These are phyloP conservation scores for Drosophila paulistorum DNA, from an alignment of 1,140 invertebrate genomes.

Conservation along the genomic window DNA sequence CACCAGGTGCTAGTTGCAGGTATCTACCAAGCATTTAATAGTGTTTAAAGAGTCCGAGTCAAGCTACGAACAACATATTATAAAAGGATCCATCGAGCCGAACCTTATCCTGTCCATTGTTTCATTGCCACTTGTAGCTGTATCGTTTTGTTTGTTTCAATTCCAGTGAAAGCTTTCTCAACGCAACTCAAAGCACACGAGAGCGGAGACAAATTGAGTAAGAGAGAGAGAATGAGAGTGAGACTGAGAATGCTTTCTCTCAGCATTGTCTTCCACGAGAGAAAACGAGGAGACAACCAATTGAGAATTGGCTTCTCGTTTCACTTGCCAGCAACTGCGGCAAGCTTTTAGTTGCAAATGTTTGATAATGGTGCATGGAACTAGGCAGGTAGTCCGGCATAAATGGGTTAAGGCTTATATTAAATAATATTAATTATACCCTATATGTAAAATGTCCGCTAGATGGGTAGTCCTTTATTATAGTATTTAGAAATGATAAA, in stretches of 20 bases:
- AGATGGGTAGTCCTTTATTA: too few species aligned
- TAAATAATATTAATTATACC: too few species aligned
- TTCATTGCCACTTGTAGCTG: constrained; percentile 21
- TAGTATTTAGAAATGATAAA: too few species aligned
- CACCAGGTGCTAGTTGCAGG: constrained; percentile 27
- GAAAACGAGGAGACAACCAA: not conserved
- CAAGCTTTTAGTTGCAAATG: constrained; percentile 12
- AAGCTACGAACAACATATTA: not conserved
- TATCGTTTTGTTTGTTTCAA: constrained; percentile 34
- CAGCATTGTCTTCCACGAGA: not conserved
- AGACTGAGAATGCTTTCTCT: not conserved
- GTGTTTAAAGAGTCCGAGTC: not conserved
- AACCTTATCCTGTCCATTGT: not conserved
- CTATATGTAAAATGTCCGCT: too few species aligned
- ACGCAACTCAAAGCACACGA: not conserved
- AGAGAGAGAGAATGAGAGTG: not conserved
- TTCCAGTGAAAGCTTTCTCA: constrained; percentile 7
- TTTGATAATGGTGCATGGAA: too few species aligned
- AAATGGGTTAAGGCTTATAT: too few species aligned
- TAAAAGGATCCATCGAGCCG: not conserved
- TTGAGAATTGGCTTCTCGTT: not conserved
- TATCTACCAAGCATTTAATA: not conserved
- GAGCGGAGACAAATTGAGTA: not conserved
- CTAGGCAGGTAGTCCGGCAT: too few species aligned
- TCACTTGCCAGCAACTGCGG: not conserved